phyloP scores from a whole-genome alignment of 2,113 vertebrate species.

The Speoplatyrhinus poulsoni region DNA sequence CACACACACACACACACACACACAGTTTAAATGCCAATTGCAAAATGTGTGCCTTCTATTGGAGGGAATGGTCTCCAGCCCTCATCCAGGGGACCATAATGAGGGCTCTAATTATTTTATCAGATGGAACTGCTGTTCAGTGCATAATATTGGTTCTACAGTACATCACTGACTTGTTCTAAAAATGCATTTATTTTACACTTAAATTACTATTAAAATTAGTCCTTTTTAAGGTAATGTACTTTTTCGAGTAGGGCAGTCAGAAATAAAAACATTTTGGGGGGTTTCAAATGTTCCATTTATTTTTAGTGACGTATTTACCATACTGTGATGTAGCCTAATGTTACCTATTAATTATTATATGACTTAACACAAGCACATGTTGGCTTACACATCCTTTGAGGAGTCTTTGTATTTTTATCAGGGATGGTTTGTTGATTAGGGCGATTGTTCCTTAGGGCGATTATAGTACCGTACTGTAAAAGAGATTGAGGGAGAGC shows the following conservation, averaged over 20 bases:
- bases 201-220: conserved; percentile 49
- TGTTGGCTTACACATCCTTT: too few species aligned
- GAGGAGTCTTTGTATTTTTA: too few species aligned
- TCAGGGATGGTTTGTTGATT: too few species aligned
- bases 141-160: conserved; percentile 48
- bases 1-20: not conserved
- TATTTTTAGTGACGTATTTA: too few species aligned
- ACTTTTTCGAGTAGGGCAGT: conserved; percentile 29
- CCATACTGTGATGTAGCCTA: too few species aligned
- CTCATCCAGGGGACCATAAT: conserved; percentile 41
- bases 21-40: conserved; percentile 67
- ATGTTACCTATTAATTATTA: too few species aligned
- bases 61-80: conserved; percentile 47
- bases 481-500: too few species aligned
- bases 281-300: not conserved
- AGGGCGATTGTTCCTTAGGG: too few species aligned
- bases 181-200: conserved; percentile 55
- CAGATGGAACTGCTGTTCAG: conserved; percentile 39
- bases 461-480: too few species aligned
- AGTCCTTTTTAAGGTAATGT: conserved; percentile 46
- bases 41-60: conserved; percentile 74
- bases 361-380: too few species aligned
- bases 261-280: conserved; percentile 54
- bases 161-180: conserved; percentile 66
- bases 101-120: conserved; percentile 32